phyloP scores from a whole-genome alignment of 2,113 vertebrate genomes.

The Alethe diademata region DNA sequence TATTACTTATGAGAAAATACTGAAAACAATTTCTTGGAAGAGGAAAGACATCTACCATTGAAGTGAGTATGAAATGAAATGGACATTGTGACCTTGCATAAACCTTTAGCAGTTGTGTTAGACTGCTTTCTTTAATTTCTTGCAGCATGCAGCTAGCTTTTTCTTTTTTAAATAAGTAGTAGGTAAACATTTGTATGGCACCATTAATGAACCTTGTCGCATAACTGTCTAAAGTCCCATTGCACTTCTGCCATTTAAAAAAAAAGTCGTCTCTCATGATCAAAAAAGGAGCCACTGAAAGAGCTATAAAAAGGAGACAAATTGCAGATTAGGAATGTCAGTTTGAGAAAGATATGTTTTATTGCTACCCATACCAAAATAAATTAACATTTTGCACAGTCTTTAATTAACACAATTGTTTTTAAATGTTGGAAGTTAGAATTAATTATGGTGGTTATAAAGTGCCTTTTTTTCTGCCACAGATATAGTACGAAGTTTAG shows the following conservation, averaged over 20 bases:
- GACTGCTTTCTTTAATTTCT: neutral
- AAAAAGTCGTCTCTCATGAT: neutral
- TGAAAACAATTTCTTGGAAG: neutral
- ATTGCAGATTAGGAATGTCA: neutral
- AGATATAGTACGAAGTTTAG: neutral
- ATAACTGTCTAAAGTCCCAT: neutral
- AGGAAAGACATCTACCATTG: neutral
- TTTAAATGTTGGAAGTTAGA: neutral
- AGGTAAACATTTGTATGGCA: neutral
- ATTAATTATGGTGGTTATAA: neutral
- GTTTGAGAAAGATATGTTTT: neutral
- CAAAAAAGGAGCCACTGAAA: neutral
- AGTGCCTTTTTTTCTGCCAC: neutral
- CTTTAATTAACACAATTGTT: neutral
- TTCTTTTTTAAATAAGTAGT: neutral
- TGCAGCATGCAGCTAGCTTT: neutral
- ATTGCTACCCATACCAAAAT: neutral
- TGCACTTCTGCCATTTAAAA: neutral
- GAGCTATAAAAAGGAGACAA: neutral
- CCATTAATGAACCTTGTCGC: neutral
- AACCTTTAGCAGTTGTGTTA: neutral
- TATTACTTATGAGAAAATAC: neutral
- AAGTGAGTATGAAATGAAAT: neutral
- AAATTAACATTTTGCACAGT: neutral
- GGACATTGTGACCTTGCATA: neutral